phyloP scores from a whole-genome alignment of 2,113 vertebrate genomes.

The Telmatochromis sp. region DNA sequence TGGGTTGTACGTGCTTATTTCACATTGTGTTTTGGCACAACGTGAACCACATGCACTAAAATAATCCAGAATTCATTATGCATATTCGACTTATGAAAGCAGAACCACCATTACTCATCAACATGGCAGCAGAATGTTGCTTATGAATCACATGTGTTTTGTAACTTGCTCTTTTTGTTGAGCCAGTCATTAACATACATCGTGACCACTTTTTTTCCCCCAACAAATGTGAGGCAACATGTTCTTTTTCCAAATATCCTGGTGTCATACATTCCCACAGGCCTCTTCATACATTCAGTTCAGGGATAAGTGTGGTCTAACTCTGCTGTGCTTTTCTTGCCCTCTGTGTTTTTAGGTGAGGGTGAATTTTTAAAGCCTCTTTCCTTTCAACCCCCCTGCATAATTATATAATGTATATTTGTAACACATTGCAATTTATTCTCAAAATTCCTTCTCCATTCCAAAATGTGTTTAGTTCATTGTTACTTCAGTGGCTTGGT shows the following conservation, averaged over 20 bases:
- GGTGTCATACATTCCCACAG: neutral
- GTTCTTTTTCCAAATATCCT: neutral
- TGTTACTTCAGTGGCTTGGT: neutral
- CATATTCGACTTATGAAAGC: constrained; percentile 14
- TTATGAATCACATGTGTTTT: constrained; percentile 39
- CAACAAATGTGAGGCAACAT: neutral
- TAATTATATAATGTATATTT: neutral
- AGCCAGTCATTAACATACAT: neutral
- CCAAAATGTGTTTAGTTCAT: neutral
- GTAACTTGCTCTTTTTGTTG: neutral
- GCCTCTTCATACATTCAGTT: neutral
- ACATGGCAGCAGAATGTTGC: constrained; percentile 9
- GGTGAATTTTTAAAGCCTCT: neutral
- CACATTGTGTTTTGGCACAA: neutral
- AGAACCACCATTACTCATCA: constrained; percentile 26
- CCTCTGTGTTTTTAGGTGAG: neutral
- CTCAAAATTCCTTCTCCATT: neutral
- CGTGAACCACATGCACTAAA: neutral
- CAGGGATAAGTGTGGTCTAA: neutral
- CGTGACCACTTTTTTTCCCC: neutral
- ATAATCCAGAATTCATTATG: constrained; percentile 9
- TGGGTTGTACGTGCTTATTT: neutral
- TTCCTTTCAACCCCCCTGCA: neutral
- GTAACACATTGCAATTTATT: neutral
- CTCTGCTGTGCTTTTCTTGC: neutral